Evolutionary conservation across 2,797 vertebrate species (phyloP), one percentile per base, ranked within the genome.

Genomic region (Buphagus erythrorhynchus): DNA sequence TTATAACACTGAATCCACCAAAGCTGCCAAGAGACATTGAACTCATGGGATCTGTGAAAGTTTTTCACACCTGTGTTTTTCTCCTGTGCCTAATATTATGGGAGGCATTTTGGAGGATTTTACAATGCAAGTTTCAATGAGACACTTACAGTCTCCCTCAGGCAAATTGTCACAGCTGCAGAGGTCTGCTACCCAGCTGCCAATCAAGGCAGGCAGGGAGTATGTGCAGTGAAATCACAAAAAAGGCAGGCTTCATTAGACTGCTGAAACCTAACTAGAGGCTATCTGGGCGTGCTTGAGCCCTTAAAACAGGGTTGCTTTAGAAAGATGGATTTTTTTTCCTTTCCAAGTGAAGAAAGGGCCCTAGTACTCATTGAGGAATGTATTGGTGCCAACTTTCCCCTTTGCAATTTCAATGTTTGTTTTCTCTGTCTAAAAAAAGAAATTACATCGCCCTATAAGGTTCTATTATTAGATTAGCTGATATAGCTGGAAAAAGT

Each of bases 31-130:
- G 96, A 96, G 96, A 96, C 95, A 86, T 80, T 80, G 92, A 96
- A 91, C 95, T 94, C 96, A 13, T 66, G 94, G 94, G 96, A 97
- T 93, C 96, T 96, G 91, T 91, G 91, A 80, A 96, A 95, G 94
- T 96, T 96, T 95, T 94, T 96, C 96, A 97, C 96, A 97, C 95
- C 96, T 97, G 96, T 96, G 95, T 94, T 96, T 97, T 96, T 93
- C 96, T 97, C 96, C 95, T 91, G 95, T 95, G 96, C 91, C 94
- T 96, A 96, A 94, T 97, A 96, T 95, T 94, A 96, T 92, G 93
- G 95, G 96, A 97, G 94, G 95, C 95, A 95, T 94, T 97, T 94
- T 83, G 95, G 95, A 97, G 87, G 95, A 94, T 96, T 96, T 96
- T 95, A 94, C 95, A 96, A 96, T 90, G 94, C 84, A 91, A 92